Conservation (phyloP, 2,888 invertebrate genomes). For the Caenorhabditis uteleia region DNA sequence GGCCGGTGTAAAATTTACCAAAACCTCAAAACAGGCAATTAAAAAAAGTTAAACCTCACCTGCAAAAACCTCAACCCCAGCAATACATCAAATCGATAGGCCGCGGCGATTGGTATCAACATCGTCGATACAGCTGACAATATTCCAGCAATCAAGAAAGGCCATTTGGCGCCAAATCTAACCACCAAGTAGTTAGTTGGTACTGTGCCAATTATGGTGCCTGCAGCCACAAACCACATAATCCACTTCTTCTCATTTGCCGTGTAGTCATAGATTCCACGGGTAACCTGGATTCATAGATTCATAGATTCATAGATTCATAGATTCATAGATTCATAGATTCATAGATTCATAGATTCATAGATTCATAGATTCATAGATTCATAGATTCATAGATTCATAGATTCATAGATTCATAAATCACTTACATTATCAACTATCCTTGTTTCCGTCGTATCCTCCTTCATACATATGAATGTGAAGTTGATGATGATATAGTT, state of each 20-base stretch:
- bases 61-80: constrained; percentile 36
- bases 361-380: constrained; percentile 4
- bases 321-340: constrained; percentile 4
- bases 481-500: constrained; percentile 58
- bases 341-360: constrained; percentile 5
- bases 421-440: background rate
- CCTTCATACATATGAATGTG: constrained; percentile 58
- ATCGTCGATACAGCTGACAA: constrained; percentile 41
- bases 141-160: constrained; percentile 48
- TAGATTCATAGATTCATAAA: background rate
- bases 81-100: constrained; percentile 26
- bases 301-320: background rate
- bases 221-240: constrained; percentile 56
- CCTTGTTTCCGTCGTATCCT: constrained; percentile 31
- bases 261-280: constrained; percentile 45
- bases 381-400: background rate
- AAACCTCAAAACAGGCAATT: too few relatives aligned
- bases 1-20: too few relatives aligned
- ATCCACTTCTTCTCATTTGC: constrained; percentile 49
- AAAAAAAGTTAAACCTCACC: too few relatives aligned
- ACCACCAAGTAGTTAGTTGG: constrained; percentile 58
- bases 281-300: constrained; percentile 12
- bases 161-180: constrained; percentile 51
- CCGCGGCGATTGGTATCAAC: constrained; percentile 44
- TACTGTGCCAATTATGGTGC: constrained; percentile 57